Conservation (phyloP, 2,113 vertebrate genomes). For the Pluvianellus socialis region DNA sequence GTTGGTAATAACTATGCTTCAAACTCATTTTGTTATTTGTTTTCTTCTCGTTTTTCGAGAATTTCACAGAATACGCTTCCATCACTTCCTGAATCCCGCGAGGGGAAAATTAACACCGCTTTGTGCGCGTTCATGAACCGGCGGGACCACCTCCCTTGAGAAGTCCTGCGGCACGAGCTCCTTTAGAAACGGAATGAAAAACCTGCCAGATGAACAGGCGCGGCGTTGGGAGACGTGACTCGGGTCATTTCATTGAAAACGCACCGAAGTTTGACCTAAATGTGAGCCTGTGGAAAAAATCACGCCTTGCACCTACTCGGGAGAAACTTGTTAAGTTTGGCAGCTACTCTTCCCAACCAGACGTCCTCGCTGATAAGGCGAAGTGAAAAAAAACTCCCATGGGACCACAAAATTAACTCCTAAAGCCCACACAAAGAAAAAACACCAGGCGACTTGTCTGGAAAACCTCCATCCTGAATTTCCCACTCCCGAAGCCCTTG, state of each 20-base stretch:
- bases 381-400: neutral
- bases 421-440: neutral
- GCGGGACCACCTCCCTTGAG: neutral
- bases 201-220: neutral
- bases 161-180: neutral
- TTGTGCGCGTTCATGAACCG: neutral
- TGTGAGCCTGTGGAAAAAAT: neutral
- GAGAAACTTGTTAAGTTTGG: neutral
- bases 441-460: neutral
- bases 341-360: neutral
- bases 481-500: neutral
- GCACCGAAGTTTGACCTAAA: neutral
- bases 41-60: neutral
- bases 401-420: neutral
- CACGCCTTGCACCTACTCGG: neutral
- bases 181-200: neutral
- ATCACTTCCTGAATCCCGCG: neutral
- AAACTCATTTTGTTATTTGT: neutral
- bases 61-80: neutral
- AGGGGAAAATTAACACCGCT: neutral
- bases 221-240: rapidly evolving
- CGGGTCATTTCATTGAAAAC: neutral
- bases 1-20: neutral
- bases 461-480: neutral
- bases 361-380: neutral